phyloP scores from a whole-genome alignment of 2,888 invertebrate genomes.

The Schizaphis graminum region DNA sequence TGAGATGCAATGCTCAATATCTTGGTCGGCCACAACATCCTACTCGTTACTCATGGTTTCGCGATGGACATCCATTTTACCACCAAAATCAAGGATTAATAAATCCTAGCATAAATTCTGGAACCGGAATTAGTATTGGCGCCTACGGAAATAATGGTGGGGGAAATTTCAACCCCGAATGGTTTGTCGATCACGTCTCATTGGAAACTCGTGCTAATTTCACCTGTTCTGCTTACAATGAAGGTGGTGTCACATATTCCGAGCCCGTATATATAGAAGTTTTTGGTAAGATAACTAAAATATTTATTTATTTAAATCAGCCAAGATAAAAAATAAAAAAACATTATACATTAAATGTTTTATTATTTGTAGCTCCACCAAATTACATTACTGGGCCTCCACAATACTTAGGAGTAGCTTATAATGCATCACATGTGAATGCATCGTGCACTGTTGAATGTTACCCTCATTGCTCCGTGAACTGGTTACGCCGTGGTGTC shows the following conservation, averaged over 20 bases:
- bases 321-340: not conserved
- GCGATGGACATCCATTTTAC: conserved; percentile 78
- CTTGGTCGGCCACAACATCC: conserved; percentile 80
- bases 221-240: conserved; percentile 88
- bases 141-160: conserved; percentile 72
- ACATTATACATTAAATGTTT: not conserved
- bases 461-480: conserved; percentile 86
- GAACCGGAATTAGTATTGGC: not conserved
- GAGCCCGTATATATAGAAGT: conserved; percentile 81
- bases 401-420: conserved; percentile 80
- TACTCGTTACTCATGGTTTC: conserved; percentile 77
- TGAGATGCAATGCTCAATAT: conserved; percentile 87
- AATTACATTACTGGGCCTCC: conserved; percentile 87
- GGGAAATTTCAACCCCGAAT: conserved; percentile 77
- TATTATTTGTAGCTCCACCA: conserved; percentile 80
- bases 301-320: not conserved
- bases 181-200: conserved; percentile 86
- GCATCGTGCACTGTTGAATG: conserved; percentile 91
- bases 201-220: conserved; percentile 90
- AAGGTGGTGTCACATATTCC: conserved; percentile 83
- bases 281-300: conserved; percentile 74
- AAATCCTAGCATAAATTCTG: conserved; percentile 38
- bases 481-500: conserved; percentile 86
- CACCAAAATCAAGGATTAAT: conserved; percentile 40
- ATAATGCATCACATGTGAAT: conserved; percentile 77